Conservation (phyloP, 1,140 invertebrate genomes). For the Drosophila subpulchrella region DNA sequence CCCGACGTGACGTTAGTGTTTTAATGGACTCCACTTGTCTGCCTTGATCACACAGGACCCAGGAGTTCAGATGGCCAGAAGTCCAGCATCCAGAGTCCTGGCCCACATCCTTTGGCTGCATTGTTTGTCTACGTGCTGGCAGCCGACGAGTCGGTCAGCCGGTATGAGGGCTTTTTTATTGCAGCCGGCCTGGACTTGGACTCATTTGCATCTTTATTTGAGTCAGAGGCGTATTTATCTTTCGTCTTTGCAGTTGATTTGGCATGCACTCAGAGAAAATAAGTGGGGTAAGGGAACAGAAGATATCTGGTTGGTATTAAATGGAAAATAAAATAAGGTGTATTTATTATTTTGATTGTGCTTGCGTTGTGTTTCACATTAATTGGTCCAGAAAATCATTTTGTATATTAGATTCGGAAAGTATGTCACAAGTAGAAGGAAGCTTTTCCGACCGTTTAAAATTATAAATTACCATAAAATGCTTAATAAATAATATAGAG, state of each 20-base stretch:
- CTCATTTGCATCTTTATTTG: constrained; percentile 76
- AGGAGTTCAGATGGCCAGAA: neutral
- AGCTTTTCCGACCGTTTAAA: too few species aligned
- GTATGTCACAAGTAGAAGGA: too few species aligned
- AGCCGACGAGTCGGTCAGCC: constrained; percentile 42
- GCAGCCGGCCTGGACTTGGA: constrained; percentile 23
- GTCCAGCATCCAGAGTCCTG: constrained; percentile 18
- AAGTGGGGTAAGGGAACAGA: neutral
- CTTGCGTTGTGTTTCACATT: too few species aligned
- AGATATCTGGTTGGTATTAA: neutral
- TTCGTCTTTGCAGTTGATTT: constrained; percentile 9
- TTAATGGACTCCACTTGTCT: constrained; percentile 83
- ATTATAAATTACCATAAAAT: too few species aligned
- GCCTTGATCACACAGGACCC: constrained; percentile 70
- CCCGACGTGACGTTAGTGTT: constrained; percentile 79
- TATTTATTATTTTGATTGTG: too few species aligned
- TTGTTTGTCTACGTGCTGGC: constrained; percentile 62
- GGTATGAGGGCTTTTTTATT: constrained; percentile 32
- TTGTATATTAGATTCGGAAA: too few species aligned
- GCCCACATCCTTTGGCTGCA: constrained; percentile 29
- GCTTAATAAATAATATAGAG: too few species aligned
- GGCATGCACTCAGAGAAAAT: neutral
- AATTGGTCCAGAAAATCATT: too few species aligned
- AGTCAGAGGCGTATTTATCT: constrained; percentile 38
- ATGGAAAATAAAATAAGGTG: too few species aligned